Conservation (phyloP, 2,888 invertebrate genomes). For the Anticlea derivata region DNA sequence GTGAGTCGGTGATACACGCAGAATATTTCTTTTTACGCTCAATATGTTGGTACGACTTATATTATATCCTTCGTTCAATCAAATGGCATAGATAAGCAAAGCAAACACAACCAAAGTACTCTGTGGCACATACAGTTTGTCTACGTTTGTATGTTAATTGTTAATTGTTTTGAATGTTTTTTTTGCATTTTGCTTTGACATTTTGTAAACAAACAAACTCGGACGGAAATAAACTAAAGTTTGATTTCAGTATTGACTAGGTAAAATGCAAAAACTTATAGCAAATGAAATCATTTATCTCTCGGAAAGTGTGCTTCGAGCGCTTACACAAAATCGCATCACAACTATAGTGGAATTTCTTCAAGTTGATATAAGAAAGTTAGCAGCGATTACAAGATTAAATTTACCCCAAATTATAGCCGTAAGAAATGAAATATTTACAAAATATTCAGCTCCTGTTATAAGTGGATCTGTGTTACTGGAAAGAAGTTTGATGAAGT, state of each 20-base stretch:
- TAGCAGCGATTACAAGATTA: constrained; percentile 75
- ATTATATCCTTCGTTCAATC: too few species aligned
- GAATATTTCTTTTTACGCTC: too few species aligned
- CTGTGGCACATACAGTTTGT: too few species aligned
- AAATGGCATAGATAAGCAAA: too few species aligned
- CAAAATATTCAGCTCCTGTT: constrained; percentile 75
- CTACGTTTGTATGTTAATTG: too few species aligned
- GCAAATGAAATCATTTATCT: constrained; percentile 51
- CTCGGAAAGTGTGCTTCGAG: constrained; percentile 65
- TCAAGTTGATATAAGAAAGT: constrained; percentile 79
- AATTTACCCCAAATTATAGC: constrained; percentile 70
- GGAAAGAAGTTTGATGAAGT: constrained; percentile 53
- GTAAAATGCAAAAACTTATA: constrained; percentile 64
- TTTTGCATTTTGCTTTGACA: too few species aligned
- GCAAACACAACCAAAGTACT: too few species aligned
- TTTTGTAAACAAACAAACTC: background rate
- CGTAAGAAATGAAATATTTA: constrained; percentile 71
- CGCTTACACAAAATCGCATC: constrained; percentile 79
- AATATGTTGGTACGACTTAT: too few species aligned
- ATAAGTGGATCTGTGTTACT: constrained; percentile 53
- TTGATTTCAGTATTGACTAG: too few species aligned
- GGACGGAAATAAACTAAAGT: too few species aligned
- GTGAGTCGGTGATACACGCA: too few species aligned
- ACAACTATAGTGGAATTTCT: constrained; percentile 83
- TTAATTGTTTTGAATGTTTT: too few species aligned